Base-by-base conservation (phyloP, 2,113 vertebrate genomes). In the Petrocephalus zakoni region DNA sequence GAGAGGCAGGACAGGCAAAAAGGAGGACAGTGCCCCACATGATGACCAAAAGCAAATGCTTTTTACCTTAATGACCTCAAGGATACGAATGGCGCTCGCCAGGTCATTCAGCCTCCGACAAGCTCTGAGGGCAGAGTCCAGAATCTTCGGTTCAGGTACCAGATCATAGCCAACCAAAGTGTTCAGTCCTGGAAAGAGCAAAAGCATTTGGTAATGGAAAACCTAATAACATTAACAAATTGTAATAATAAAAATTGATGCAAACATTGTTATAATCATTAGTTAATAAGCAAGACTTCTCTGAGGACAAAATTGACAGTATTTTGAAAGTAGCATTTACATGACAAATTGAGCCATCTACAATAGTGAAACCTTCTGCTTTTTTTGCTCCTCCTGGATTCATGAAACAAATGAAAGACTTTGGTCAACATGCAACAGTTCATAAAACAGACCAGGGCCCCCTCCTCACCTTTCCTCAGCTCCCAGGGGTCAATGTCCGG, bases 401-500 rank as follows among this genome's bases (percentile, higher is more conserved):
- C 15, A 55, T 55, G 52, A 55, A 37, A 34, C 11, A 37, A 75
- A 34, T 75, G 29, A 42, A 42, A 78, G 34, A 78, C 72, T 75
- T 42, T 78, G 34, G 34, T 78, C 15, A 78, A 5, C 15, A 17
- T 37, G 34, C 34, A 42, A 78, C 72, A 78, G 72, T 29, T 25
- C 17, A 78, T 19, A 13, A 34, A 56, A 34, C 52, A n/a, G 17
- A 17, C 19, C 49, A 0, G 17, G 72, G 15, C 34, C 6, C 6
- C 34, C 17, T 56, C 2, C 47, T 1, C 93, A 99, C 98, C 98
- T 98, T 99, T 99, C 92, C 94, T 96, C 82, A 99, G 95, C 92
- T 99, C 98, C 98, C 98, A 99, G 90, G 96, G 96, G 92, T 99
- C 98, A 0, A 99, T 97, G 91, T 99, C 97, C 90, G 97, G 97